Conservation (phyloP, 2,797 vertebrate genomes). For the Sylvia borin region DNA sequence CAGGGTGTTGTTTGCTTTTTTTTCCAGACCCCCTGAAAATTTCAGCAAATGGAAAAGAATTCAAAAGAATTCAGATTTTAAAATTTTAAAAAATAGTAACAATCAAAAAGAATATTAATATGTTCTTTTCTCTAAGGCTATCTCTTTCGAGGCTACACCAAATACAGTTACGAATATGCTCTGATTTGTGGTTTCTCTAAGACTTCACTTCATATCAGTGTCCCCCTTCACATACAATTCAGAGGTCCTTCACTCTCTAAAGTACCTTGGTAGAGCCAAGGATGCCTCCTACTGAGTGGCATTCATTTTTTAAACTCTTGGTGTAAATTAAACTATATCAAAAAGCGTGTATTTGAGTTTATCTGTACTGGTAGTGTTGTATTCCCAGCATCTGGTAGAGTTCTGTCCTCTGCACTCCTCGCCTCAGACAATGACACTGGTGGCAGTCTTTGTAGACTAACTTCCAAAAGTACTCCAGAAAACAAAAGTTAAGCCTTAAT, state of each 20-base stretch:
- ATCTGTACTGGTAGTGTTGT: constrained; percentile 59
- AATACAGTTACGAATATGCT: constrained; percentile 56
- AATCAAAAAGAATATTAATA: constrained; percentile 65
- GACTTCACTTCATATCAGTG: constrained; percentile 57
- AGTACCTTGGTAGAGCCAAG: constrained; percentile 3
- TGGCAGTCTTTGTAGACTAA: neutral
- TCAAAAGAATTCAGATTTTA: constrained; percentile 80
- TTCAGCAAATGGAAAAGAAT: constrained; percentile 82
- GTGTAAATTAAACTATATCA: constrained; percentile 42
- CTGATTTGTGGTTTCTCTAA: constrained; percentile 64
- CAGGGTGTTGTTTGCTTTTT: constrained; percentile 79
- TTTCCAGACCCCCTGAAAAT: constrained; percentile 84
- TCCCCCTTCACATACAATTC: constrained; percentile 59
- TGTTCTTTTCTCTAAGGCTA: constrained; percentile 63
- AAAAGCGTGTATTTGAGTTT: constrained; percentile 45
- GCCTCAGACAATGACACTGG: neutral
- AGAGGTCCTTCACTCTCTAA: constrained; percentile 2
- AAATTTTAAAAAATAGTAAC: constrained; percentile 53
- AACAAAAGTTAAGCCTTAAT: neutral
- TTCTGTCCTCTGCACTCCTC: constrained; percentile 5
- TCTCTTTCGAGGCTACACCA: constrained; percentile 71
- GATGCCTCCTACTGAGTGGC: constrained; percentile 45
- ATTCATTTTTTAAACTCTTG: constrained; percentile 26
- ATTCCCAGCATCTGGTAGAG: constrained; percentile 46
- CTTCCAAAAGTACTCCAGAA: neutral